phyloP scores from a whole-genome alignment of 2,797 vertebrate genomes.

The Cyprinella venusta region DNA sequence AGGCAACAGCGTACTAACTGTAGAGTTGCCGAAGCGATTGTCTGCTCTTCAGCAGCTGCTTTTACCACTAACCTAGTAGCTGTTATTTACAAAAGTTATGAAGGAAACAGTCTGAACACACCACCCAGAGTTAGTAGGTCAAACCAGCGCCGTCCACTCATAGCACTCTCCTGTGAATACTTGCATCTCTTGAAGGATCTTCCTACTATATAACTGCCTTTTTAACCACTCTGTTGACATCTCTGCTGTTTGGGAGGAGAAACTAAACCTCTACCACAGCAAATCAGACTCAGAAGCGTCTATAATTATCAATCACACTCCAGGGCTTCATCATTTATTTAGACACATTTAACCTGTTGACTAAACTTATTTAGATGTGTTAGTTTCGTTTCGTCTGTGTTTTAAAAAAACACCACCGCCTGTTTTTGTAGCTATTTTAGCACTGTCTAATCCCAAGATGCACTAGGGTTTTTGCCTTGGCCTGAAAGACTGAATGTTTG shows the following conservation, averaged over 20 bases:
- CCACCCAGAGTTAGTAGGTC: background rate
- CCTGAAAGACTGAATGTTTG: constrained; percentile 24
- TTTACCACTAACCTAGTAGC: constrained; percentile 29
- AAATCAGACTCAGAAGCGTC: background rate
- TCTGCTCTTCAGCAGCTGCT: background rate
- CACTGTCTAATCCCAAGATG: constrained; percentile 12
- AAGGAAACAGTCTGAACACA: background rate
- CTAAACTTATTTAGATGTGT: background rate
- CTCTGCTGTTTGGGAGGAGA: background rate
- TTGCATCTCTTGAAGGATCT: constrained; percentile 21
- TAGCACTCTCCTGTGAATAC: constrained; percentile 14
- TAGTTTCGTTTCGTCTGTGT: background rate
- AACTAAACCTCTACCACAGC: background rate
- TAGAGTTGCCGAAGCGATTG: background rate
- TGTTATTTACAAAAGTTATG: background rate
- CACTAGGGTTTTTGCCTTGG: constrained; percentile 24
- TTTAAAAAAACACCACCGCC: background rate
- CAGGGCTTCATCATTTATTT: background rate
- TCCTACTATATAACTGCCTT: constrained; percentile 24
- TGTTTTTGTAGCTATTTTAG: background rate
- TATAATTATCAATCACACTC: background rate
- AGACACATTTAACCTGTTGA: background rate
- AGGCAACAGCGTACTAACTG: constrained; percentile 23
- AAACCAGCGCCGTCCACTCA: background rate
- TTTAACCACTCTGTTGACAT: constrained; percentile 29